These are phyloP conservation scores for Karalla daura DNA, from an alignment of 2,797 vertebrate genomes.

Conservation along the genomic window DNA sequence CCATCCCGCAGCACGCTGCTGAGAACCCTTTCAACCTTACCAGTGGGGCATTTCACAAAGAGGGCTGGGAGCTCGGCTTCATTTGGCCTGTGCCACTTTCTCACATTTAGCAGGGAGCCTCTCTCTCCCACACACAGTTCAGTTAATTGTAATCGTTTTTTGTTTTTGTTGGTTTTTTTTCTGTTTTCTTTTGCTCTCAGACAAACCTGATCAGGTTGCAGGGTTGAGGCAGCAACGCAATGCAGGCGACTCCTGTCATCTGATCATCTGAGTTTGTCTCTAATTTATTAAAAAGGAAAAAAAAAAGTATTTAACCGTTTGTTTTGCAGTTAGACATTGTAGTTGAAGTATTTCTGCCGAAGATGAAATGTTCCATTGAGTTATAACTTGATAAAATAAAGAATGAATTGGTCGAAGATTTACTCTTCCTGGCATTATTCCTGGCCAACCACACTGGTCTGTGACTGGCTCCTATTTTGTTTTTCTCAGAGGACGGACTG, in stretches of 20 bases:
- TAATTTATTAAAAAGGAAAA: too few species aligned
- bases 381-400: constrained; percentile 56
- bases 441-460: background rate
- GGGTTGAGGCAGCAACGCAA: constrained; percentile 8
- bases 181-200: constrained; percentile 16
- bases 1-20: background rate
- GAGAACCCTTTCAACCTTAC: background rate
- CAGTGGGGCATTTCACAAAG: background rate
- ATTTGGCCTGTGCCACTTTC: background rate
- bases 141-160: too few species aligned
- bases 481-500: too few species aligned
- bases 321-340: constrained; percentile 30
- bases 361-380: constrained; percentile 28
- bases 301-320: constrained; percentile 53
- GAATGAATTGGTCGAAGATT: constrained; percentile 39
- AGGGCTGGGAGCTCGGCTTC: background rate
- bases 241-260: constrained; percentile 24
- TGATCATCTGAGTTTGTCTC: constrained; percentile 28
- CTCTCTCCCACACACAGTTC: too few species aligned
- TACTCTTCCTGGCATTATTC: constrained; percentile 42
- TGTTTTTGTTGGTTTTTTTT: too few species aligned
- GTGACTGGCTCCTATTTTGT: background rate
- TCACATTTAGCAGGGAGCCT: background rate
- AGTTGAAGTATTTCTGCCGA: constrained; percentile 56
- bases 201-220: constrained; percentile 13